Base-by-base conservation (phyloP, 2,888 invertebrate species). In the Liopterus haemorrhoidalis region DNA sequence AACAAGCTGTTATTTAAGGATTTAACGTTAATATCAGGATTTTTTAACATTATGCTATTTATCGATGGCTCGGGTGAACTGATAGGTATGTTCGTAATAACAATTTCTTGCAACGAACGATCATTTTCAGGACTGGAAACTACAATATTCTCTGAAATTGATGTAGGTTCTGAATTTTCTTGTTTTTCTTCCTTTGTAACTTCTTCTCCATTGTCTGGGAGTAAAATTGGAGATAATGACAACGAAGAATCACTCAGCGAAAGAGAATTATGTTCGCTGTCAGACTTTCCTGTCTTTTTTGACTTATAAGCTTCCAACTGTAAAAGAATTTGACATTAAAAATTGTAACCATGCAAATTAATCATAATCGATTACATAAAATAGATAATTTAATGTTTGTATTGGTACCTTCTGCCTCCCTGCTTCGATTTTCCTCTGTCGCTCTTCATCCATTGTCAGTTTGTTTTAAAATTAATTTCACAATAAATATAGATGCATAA, bases 61-160 rank as follows among this genome's bases (percentile, higher is more conserved):
- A 50, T 41, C 8, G 52, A 49, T 38, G 54, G 49, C 42, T 49
- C 53, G 11, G 52, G 44, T 11, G 20, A 31, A 21, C 38, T 38
- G 12, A 38, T 49, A 21, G 59, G 58, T 31, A 59, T 51, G 47
- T 62, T 59, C 8, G 57, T 56, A 40, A 67, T 57, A 53, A 65
- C 62, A 37, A 69, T 66, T 60, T 69, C 69, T 46, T 65, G 63
- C 41, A 64, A 57, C 1, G 68, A 68, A 21, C 68, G 55, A 53
- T 69, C 69, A 53, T 67, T 64, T 57, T 69, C 68, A 9, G 65
- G 45, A 49, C 65, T 66, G 14, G 53, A 54, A 31, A 50, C 38
- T 39, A 50, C 53, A 19, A 54, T 51, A 39, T 54, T 31, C 37
- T 57, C 57, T 22, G 54, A 49, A 39, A 56, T 49, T 5, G 46